These are phyloP conservation scores for Drosophila lini DNA, from an alignment of 1,140 invertebrate genomes.

Conservation along the genomic window DNA sequence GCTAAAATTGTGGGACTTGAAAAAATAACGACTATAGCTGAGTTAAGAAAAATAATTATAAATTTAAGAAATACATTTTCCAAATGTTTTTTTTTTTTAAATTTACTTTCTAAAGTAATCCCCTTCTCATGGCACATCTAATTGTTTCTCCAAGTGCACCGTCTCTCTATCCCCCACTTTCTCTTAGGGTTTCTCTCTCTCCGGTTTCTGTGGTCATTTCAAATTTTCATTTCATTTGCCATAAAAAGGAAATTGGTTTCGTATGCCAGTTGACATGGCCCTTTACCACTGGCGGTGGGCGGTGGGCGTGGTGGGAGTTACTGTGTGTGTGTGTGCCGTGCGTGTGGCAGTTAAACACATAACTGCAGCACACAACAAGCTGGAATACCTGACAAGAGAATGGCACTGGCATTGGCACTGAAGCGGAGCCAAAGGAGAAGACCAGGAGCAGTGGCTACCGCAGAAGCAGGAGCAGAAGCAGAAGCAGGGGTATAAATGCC, in stretches of 20 bases:
- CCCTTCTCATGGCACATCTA: too few species aligned
- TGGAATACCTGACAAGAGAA: slow-evolving; percentile 45
- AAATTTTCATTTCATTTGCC: slow-evolving; percentile 83
- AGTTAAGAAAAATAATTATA: too few species aligned
- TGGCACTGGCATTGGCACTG: slow-evolving; percentile 13
- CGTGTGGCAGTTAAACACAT: slow-evolving; percentile 40
- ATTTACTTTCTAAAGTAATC: too few species aligned
- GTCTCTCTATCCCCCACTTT: slow-evolving; percentile 2
- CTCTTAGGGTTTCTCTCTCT: slow-evolving; percentile 5
- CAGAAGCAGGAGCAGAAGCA: not conserved
- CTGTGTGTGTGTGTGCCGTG: not conserved
- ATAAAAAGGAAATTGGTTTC: slow-evolving; percentile 82
- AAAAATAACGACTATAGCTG: not conserved
- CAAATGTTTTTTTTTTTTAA: not conserved
- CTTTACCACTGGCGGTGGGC: slow-evolving; percentile 28
- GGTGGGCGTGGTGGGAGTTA: slow-evolving; percentile 5
- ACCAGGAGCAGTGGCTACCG: not conserved
- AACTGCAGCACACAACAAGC: slow-evolving; percentile 47
- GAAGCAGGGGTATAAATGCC: slow-evolving; percentile 26
- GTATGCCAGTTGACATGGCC: slow-evolving; percentile 70
- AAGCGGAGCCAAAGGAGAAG: not conserved
- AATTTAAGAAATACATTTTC: not conserved
- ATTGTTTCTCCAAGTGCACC: slow-evolving; percentile 2
- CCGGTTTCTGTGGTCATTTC: slow-evolving; percentile 76
- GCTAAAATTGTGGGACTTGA: too few species aligned